Conservation (phyloP, 2,888 invertebrate species). For the Eupithecia abbreviata region DNA sequence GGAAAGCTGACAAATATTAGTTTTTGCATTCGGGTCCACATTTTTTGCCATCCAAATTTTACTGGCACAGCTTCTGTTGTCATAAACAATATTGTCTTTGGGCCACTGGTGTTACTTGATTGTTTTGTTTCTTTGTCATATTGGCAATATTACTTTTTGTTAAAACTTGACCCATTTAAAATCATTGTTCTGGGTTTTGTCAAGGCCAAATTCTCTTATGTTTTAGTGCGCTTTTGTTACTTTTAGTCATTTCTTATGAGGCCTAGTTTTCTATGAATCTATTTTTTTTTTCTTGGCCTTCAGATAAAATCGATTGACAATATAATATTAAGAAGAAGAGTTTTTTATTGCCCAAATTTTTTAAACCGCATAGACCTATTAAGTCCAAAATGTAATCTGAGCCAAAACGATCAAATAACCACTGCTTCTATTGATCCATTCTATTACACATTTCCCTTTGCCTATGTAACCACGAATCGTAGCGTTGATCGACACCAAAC, state of each 20-base stretch:
- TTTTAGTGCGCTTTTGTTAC: constrained; percentile 23
- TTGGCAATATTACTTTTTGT: constrained; percentile 58
- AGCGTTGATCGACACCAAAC: constrained; percentile 31
- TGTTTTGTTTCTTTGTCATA: constrained; percentile 62
- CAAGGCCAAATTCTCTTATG: constrained; percentile 45
- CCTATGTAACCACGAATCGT: constrained; percentile 13
- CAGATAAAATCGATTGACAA: too few species aligned
- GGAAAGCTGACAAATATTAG: constrained; percentile 40
- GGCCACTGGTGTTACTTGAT: constrained; percentile 78
- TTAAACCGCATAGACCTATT: neutral
- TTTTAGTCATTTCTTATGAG: constrained; percentile 21
- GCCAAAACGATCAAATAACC: neutral
- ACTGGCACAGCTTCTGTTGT: constrained; percentile 71
- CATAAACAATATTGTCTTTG: constrained; percentile 71
- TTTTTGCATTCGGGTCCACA: constrained; percentile 46
- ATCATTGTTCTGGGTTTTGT: constrained; percentile 53
- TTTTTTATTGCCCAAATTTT: neutral
- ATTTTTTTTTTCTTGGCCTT: neutral
- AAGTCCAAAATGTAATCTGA: neutral
- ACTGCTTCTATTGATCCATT: constrained; percentile 12
- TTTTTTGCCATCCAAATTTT: constrained; percentile 61
- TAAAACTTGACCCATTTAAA: constrained; percentile 67
- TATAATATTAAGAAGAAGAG: neutral
- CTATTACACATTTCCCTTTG: constrained; percentile 17
- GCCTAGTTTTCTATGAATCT: neutral